phyloP scores from a whole-genome alignment of 1,140 invertebrate species.

The Tigriopus japonicus region DNA sequence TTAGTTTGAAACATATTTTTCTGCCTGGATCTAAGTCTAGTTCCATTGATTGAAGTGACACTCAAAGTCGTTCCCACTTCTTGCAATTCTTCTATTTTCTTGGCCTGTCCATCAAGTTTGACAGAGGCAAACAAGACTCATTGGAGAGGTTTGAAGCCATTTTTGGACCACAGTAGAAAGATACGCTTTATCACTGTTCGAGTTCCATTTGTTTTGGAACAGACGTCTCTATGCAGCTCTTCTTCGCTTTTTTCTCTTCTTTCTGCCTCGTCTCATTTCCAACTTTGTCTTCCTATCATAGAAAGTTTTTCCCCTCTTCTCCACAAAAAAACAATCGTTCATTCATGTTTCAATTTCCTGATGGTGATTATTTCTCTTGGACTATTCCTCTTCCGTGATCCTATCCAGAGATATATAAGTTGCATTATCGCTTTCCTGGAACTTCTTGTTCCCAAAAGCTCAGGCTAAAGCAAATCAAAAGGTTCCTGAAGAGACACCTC shows the following conservation, averaged over 20 bases:
- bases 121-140: slow-evolving; percentile 16
- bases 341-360: not conserved
- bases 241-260: not conserved
- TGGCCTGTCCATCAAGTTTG: slow-evolving; percentile 17
- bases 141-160: slow-evolving; percentile 9
- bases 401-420: too few relatives aligned
- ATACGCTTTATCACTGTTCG: slow-evolving; percentile 12
- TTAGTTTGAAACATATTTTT: too few relatives aligned
- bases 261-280: slow-evolving; percentile 7
- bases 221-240: slow-evolving; percentile 7
- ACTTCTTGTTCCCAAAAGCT: too few relatives aligned
- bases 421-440: too few relatives aligned
- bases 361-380: not conserved
- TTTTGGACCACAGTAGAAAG: not conserved
- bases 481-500: too few relatives aligned
- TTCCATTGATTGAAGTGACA: not conserved
- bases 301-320: not conserved
- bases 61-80: slow-evolving; percentile 20
- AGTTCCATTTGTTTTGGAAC: not conserved
- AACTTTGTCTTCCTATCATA: not conserved
- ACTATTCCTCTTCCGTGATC: not conserved
- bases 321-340: not conserved
- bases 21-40: too few relatives aligned
- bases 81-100: slow-evolving; percentile 16
- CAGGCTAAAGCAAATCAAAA: too few relatives aligned